Conservation (phyloP, 1,140 invertebrate genomes). For the Lethrus apterus region DNA sequence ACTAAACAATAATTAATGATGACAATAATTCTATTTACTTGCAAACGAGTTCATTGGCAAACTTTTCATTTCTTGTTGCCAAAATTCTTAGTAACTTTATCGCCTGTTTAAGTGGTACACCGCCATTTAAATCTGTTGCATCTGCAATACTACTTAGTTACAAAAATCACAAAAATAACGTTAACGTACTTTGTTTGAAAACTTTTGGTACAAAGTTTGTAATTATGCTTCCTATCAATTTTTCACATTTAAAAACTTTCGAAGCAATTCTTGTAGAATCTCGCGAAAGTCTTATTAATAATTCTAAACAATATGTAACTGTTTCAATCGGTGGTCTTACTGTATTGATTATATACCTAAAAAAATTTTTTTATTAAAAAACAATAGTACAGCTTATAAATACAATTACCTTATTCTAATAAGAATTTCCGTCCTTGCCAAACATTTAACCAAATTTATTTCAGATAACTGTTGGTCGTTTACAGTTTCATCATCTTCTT, state of each 20-base stretch:
- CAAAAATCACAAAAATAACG: neutral
- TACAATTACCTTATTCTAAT: conserved; percentile 52
- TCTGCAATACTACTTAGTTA: conserved; percentile 38
- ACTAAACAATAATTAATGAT: conserved; percentile 26
- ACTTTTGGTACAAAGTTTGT: conserved; percentile 50
- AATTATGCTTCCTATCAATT: conserved; percentile 51
- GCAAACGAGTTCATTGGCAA: conserved; percentile 32
- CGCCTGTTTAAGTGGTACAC: conserved; percentile 43
- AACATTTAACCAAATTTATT: conserved; percentile 63
- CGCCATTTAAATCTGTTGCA: conserved; percentile 24
- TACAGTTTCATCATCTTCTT: conserved; percentile 57
- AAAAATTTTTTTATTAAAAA: conserved; percentile 22
- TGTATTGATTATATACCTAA: conserved; percentile 60
- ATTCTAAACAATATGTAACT: conserved; percentile 60
- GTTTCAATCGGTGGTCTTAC: conserved; percentile 57
- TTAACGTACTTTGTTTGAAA: conserved; percentile 12
- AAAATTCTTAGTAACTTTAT: conserved; percentile 48
- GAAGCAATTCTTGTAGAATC: conserved; percentile 54
- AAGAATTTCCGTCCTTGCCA: conserved; percentile 70
- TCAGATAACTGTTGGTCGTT: conserved; percentile 80
- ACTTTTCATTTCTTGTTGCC: conserved; percentile 41
- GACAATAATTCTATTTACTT: conserved; percentile 14
- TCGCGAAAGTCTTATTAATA: conserved; percentile 59
- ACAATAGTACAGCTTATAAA: neutral
- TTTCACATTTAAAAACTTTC: conserved; percentile 49